These are phyloP conservation scores for Anas platyrhynchos DNA, from an alignment of 2,113 vertebrate genomes.

Conservation along the genomic window DNA sequence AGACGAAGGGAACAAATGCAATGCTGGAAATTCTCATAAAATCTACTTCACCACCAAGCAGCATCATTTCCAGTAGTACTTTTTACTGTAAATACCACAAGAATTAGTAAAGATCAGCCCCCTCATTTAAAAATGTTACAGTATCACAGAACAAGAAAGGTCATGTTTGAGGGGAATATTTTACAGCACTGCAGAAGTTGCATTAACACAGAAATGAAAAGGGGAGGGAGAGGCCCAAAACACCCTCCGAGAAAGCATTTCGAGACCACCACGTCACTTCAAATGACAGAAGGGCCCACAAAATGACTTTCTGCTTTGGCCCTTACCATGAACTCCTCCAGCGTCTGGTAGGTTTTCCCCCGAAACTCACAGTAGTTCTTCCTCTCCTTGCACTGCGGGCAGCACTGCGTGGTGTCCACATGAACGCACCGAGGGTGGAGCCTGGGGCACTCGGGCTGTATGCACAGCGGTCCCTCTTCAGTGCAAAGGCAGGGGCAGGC, in stretches of 20 bases:
- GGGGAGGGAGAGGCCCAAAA: background rate
- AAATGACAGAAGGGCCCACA: background rate
- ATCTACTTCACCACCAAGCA: background rate
- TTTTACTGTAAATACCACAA: slow-evolving; percentile 15
- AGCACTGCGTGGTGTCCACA: slow-evolving; percentile 96
- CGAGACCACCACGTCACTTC: background rate
- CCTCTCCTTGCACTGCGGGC: slow-evolving; percentile 94
- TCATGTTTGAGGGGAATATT: background rate
- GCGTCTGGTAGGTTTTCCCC: slow-evolving; percentile 89
- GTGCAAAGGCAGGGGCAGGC: slow-evolving; percentile 97
- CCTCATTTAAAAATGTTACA: background rate
- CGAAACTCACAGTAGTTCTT: slow-evolving; percentile 97
- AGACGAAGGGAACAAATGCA: background rate
- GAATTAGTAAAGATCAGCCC: background rate
- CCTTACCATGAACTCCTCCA: slow-evolving; percentile 98
- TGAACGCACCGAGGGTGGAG: slow-evolving; percentile 95
- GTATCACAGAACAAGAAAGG: background rate
- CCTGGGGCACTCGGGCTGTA: slow-evolving; percentile 93
- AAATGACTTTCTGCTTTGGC: background rate
- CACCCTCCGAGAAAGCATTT: background rate
- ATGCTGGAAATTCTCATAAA: background rate
- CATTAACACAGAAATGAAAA: background rate
- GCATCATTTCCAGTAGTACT: background rate
- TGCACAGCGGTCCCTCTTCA: slow-evolving; percentile 95
- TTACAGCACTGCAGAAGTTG: background rate